Conservation (phyloP, 2,797 vertebrate species). For the Onychomys leucogaster region DNA sequence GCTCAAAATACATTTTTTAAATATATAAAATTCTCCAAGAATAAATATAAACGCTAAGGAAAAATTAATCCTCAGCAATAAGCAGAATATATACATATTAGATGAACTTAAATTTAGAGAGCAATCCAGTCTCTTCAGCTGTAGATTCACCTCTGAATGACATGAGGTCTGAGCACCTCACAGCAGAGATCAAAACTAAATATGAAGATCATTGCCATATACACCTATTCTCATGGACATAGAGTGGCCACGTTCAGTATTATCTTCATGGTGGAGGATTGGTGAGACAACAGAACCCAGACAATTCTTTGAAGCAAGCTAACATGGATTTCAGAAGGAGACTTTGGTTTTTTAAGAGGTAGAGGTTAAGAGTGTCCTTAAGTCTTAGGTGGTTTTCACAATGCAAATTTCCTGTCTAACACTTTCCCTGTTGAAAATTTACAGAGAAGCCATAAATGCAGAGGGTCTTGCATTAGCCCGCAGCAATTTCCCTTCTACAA, state of each 20-base stretch:
- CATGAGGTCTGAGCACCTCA: neutral
- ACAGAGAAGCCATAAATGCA: constrained; percentile 57
- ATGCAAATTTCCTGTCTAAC: constrained; percentile 60
- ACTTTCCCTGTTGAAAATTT: constrained; percentile 51
- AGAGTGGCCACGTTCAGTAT: neutral
- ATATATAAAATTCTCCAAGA: neutral
- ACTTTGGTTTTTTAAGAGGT: neutral
- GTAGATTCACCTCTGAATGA: constrained; percentile 18
- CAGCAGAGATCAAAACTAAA: constrained; percentile 13
- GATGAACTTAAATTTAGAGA: neutral
- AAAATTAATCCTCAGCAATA: constrained; percentile 4
- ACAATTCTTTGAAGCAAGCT: neutral
- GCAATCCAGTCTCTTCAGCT: neutral
- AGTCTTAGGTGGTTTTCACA: constrained; percentile 50
- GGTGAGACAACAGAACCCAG: neutral
- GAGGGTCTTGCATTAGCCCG: constrained; percentile 37
- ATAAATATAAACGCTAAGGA: neutral
- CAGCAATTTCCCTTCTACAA: constrained; percentile 57
- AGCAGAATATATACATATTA: neutral
- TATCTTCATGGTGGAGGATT: neutral
- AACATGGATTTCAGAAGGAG: neutral
- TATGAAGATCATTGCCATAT: neutral
- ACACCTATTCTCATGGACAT: neutral
- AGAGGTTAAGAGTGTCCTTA: neutral
- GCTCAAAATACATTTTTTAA: neutral